Evolutionary conservation across 2,888 invertebrate genomes (phyloP).

Genomic region (Xiphydria camelus): DNA sequence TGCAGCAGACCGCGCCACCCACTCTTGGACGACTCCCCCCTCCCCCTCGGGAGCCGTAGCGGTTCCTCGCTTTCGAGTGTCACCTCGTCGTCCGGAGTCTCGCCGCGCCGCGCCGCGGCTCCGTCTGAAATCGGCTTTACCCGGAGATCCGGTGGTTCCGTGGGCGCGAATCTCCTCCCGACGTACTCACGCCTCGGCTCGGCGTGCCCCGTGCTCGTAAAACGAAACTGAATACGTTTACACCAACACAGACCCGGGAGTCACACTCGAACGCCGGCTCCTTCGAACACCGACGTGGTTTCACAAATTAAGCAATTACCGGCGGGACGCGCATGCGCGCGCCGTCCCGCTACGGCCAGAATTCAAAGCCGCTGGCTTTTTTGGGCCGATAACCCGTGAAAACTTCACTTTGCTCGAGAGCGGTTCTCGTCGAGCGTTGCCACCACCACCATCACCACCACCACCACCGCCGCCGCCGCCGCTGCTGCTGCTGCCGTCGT

Average conservation of each 20-base stretch:
- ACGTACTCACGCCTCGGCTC: conserved; percentile 34
- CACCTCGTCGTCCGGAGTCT: too few species aligned
- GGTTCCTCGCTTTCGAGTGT: not conserved
- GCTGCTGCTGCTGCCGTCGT: too few species aligned
- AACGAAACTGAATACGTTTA: conserved; percentile 44
- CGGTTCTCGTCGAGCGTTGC: too few species aligned
- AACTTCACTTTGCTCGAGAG: too few species aligned
- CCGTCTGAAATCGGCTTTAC: not conserved
- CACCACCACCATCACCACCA: too few species aligned
- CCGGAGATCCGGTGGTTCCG: not conserved
- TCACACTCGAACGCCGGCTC: conserved; percentile 25
- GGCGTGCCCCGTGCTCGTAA: conserved; percentile 48
- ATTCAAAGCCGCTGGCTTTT: conserved; percentile 21
- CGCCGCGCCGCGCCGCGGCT: not conserved
- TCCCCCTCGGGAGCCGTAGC: not conserved
- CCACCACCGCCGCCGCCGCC: too few species aligned
- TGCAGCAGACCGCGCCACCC: too few species aligned
- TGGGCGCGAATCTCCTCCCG: conserved; percentile 15
- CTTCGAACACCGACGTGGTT: conserved; percentile 34
- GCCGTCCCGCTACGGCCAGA: conserved; percentile 8
- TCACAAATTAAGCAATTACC: conserved; percentile 56
- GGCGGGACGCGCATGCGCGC: conserved; percentile 29
- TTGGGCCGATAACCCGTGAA: not conserved
- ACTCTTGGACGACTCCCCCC: not conserved
- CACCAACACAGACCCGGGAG: conserved; percentile 17